Conservation (phyloP, 2,888 invertebrate genomes). For the Zhengitettix transpicula region DNA sequence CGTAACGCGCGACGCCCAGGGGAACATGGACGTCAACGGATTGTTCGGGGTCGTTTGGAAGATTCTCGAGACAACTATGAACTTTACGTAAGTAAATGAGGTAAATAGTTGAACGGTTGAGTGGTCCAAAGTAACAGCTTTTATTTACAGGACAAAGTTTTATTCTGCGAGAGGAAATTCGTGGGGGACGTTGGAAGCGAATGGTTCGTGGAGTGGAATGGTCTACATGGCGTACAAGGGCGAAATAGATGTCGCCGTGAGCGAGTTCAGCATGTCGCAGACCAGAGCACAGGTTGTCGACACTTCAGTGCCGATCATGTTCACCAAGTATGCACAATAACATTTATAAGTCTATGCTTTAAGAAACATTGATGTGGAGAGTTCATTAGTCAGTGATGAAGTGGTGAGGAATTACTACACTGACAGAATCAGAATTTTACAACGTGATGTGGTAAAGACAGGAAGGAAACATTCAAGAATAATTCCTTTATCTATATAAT, state of each 20-base stretch:
- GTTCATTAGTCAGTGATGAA: too few relatives aligned
- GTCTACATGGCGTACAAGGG: conserved; percentile 1
- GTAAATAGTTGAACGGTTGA: background rate
- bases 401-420: too few relatives aligned
- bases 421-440: too few relatives aligned
- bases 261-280: conserved; percentile 2
- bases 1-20: too few relatives aligned
- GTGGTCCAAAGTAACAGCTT: background rate
- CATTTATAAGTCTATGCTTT: too few relatives aligned
- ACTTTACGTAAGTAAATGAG: conserved; percentile 3
- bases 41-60: conserved; percentile 3
- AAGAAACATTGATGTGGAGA: too few relatives aligned
- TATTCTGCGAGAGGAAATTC: background rate
- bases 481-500: too few relatives aligned
- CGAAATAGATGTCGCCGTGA: conserved; percentile 1
- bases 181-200: background rate
- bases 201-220: conserved; percentile 6
- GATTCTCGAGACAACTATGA: background rate
- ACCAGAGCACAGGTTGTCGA: background rate
- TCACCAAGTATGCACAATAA: background rate
- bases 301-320: background rate
- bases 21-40: background rate
- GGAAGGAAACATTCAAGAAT: too few relatives aligned
- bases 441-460: too few relatives aligned
- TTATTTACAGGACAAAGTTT: background rate